These are phyloP conservation scores for Tridacna gigas DNA, from an alignment of 2,888 invertebrate species.

Conservation along the genomic window DNA sequence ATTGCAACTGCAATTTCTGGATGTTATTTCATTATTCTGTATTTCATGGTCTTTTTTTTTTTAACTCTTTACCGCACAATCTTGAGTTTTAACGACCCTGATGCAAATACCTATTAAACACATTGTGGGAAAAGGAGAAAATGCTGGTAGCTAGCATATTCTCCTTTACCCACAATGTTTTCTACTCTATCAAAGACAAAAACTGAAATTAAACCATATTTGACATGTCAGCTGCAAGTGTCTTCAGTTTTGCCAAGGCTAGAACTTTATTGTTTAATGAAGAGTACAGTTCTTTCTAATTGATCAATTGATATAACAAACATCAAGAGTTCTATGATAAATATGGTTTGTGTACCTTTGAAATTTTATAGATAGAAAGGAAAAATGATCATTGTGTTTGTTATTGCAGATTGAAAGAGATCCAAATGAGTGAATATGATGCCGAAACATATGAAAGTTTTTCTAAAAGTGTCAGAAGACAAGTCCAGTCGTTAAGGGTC, in stretches of 20 bases:
- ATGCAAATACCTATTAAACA: background rate
- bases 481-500: slow-evolving; percentile 94
- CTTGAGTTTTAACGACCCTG: too few species aligned
- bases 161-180: slow-evolving; percentile 11
- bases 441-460: slow-evolving; percentile 94
- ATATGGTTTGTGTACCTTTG: too few species aligned
- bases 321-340: too few species aligned
- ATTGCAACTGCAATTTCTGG: too few species aligned
- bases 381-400: background rate
- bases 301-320: too few species aligned
- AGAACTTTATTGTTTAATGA: too few species aligned
- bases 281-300: too few species aligned
- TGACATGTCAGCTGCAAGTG: too few species aligned
- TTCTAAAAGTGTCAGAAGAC: slow-evolving; percentile 89
- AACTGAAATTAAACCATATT: background rate
- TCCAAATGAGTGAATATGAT: slow-evolving; percentile 97
- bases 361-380: background rate
- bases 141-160: background rate
- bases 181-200: background rate
- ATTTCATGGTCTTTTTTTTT: background rate
- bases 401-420: slow-evolving; percentile 90
- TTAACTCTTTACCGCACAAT: slow-evolving; percentile 1
- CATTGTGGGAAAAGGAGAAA: background rate
- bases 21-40: too few species aligned
- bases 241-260: too few species aligned